Evolutionary conservation across 1,140 invertebrate genomes (phyloP), one percentile per base, ranked within the genome.

Genomic region (Ostrea denselamellosa): DNA sequence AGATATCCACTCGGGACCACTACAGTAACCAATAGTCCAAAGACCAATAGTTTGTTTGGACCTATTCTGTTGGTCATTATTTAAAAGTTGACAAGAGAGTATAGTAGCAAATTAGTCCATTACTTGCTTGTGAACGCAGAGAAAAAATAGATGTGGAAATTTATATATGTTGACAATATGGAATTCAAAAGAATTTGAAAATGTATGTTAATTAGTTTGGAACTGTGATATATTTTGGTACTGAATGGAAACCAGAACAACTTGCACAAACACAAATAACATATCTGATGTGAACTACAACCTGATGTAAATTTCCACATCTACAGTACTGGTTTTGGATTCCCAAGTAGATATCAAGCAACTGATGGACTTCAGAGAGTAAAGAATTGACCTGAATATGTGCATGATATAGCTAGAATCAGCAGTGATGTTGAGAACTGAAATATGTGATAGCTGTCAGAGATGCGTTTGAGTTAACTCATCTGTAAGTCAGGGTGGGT

Each of bases 401-500:
- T 77, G 68, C 68, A 77, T 77, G 68, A 77, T 77, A 28, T 77
- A 77, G 68, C 68, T 77, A 77, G 68, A 77, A 28, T 77, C 68
- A 44, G 25, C 68, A 8, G 28, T 77, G 10, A 77, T 77, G 68
- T 77, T 77, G 68, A 77, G 28, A 77, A 77, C 68, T 77, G 68
- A 77, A 77, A 77, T 77, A 77, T 77, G 68, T 77, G 68, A 77
- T 12, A 34, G 68, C 28, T 17, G 14, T 62, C 5, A 7, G 17
- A 62, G 58, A 19, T 7, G n/a, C 0, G 58, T n/a, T n/a, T 62
- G 58, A n/a, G n/a, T 17, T n/a, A 62, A 17, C 58, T 14, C n/a
- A 19, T 19, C 58, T 19, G 58, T 62, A n/a, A 62, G 9, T 17
- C 17, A 19, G 58, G 58, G 58, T 44, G n/a, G 58, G 34, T 44